Percentiles rank a stretch among this genome's conserved stretches.
Conservation (phyloP, 2,888 invertebrate genomes). For the Anarsia innoxiella region DNA sequence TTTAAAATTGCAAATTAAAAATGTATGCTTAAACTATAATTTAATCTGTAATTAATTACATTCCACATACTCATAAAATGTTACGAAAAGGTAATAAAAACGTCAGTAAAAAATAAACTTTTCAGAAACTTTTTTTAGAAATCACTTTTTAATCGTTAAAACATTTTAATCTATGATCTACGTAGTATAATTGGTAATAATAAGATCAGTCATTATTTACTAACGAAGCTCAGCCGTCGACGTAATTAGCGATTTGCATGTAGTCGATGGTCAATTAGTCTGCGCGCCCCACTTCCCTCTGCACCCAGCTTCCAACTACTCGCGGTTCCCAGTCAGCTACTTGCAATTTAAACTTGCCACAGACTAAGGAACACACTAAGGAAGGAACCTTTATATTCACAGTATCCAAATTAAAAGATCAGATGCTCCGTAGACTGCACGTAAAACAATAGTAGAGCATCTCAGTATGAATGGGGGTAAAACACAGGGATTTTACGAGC, state of each 20-base stretch:
- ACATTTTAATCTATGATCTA: no score
- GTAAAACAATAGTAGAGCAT: slow-evolving; percentile 22
- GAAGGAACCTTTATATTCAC: not conserved
- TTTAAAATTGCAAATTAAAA: no score
- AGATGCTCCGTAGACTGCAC: slow-evolving; percentile 15
- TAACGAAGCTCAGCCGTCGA: slow-evolving; percentile 35
- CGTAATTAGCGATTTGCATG: slow-evolving; percentile 61
- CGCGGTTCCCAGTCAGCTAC: slow-evolving; percentile 24
- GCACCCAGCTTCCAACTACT: slow-evolving; percentile 21
- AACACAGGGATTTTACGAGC: slow-evolving; percentile 60
- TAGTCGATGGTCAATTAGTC: slow-evolving; percentile 58
- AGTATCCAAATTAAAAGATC: not conserved
- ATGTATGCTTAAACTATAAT: no score
- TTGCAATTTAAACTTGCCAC: slow-evolving; percentile 20
- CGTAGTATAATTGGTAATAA: slow-evolving; percentile 28
- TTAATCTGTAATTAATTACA: no score
- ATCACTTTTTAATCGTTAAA: no score
- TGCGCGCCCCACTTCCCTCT: slow-evolving; percentile 40
- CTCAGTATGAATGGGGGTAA: slow-evolving; percentile 34
- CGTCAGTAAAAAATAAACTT: no score
- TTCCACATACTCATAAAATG: no score
- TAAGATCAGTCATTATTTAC: slow-evolving; percentile 40
- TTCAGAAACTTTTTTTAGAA: no score
- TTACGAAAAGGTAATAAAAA: no score
- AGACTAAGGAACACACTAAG: slow-evolving; percentile 17